phyloP scores from a whole-genome alignment of 2,113 vertebrate species.

The Ceyx margarethae region DNA sequence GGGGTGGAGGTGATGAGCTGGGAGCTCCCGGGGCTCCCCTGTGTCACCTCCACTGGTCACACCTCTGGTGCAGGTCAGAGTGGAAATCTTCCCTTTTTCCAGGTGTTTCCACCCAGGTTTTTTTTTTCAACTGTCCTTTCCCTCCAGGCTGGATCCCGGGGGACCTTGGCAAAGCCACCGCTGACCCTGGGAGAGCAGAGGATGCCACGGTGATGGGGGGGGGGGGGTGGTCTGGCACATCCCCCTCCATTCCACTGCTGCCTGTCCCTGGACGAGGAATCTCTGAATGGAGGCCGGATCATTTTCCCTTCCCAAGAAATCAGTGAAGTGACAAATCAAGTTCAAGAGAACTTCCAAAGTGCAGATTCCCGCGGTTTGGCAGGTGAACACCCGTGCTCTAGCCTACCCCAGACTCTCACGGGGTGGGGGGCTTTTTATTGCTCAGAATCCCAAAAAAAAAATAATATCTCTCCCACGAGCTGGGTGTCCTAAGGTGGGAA shows the following conservation, averaged over 20 bases:
- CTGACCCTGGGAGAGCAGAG: rapidly evolving
- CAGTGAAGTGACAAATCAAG: background rate
- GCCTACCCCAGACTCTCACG: background rate
- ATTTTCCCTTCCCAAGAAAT: background rate
- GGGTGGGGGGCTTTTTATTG: background rate
- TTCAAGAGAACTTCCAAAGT: background rate
- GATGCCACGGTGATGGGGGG: too few species aligned
- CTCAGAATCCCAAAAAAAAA: background rate
- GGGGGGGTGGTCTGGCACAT: background rate
- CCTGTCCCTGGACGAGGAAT: background rate
- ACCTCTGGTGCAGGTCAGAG: background rate
- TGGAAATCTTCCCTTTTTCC: background rate
- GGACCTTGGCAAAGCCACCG: background rate
- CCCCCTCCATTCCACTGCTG: background rate
- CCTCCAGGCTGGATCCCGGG: rapidly evolving
- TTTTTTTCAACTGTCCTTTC: rapidly evolving
- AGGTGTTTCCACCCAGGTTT: background rate
- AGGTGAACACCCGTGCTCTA: background rate
- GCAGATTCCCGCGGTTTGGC: slow-evolving; percentile 18
- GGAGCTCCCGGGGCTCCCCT: rapidly evolving
- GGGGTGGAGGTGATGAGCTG: too few species aligned
- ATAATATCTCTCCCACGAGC: background rate
- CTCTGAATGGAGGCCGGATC: background rate
- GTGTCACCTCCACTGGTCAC: rapidly evolving
- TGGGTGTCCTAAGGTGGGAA: background rate